Conservation (phyloP, 2,888 invertebrate species). For the Amphipoea oculea region DNA sequence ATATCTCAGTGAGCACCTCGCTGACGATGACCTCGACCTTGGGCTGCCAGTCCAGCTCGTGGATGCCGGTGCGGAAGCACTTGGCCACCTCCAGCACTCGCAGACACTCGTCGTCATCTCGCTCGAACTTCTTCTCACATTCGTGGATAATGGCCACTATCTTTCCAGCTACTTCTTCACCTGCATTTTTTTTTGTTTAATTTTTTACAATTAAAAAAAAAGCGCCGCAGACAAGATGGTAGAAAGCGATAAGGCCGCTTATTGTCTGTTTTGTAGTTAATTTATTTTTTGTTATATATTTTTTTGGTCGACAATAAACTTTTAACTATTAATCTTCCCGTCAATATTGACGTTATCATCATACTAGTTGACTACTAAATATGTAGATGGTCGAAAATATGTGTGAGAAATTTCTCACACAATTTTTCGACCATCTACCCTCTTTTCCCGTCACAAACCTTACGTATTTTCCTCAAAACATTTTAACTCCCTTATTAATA, state of each 20-base stretch:
- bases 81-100: conserved; percentile 80
- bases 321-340: background rate
- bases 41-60: conserved; percentile 80
- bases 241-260: background rate
- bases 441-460: background rate
- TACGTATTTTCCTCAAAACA: background rate
- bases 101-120: conserved; percentile 74
- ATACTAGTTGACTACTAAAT: background rate
- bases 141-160: conserved; percentile 75
- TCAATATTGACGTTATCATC: background rate
- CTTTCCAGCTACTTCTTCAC: conserved; percentile 73
- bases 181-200: conserved; percentile 65
- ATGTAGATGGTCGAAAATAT: background rate
- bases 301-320: background rate
- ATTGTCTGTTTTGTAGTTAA: background rate
- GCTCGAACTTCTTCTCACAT: conserved; percentile 74
- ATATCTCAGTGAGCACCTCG: conserved; percentile 80
- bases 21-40: conserved; percentile 76
- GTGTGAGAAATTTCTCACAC: background rate
- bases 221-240: background rate
- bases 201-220: background rate
- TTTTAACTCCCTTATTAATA: background rate
- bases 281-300: background rate
- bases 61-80: conserved; percentile 79
- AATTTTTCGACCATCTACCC: background rate